Evolutionary conservation across 2,797 vertebrate genomes (phyloP).

Genomic region (Pygocentrus nattereri): DNA sequence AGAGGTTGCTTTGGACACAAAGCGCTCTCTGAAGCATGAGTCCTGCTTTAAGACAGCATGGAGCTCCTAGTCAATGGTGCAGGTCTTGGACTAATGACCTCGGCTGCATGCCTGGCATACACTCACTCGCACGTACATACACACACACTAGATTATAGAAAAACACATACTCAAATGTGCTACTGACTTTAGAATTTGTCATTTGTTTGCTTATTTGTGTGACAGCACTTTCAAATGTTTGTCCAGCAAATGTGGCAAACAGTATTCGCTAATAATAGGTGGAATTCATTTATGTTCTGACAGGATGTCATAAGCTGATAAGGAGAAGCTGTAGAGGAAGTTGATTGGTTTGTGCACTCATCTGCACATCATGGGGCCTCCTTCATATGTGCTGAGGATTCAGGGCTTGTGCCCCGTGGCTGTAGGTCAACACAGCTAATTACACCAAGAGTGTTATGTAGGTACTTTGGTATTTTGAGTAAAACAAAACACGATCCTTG

Average conservation of each 20-base stretch:
- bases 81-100: slow-evolving; percentile 49
- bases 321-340: not conserved
- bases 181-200: too few species aligned
- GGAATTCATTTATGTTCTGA: not conserved
- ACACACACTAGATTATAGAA: not conserved
- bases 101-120: slow-evolving; percentile 29
- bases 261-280: not conserved
- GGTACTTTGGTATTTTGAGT: not conserved
- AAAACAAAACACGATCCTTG: not conserved
- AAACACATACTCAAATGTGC: not conserved
- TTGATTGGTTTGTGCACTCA: slow-evolving; percentile 16
- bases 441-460: not conserved
- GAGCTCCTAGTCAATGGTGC: slow-evolving; percentile 43
- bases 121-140: not conserved
- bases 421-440: slow-evolving; percentile 24
- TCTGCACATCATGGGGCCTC: slow-evolving; percentile 4
- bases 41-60: slow-evolving; percentile 50
- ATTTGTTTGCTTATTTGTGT: too few species aligned
- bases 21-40: slow-evolving; percentile 44
- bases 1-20: slow-evolving; percentile 43
- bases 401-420: not conserved
- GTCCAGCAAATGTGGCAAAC: not conserved
- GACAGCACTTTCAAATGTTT: not conserved
- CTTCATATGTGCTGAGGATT: not conserved
- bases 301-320: slow-evolving; percentile 3